Percentiles rank a stretch among this genome's conserved stretches.
phyloP scores from a whole-genome alignment of 2,113 vertebrate species.

The Xenopus laevis region DNA sequence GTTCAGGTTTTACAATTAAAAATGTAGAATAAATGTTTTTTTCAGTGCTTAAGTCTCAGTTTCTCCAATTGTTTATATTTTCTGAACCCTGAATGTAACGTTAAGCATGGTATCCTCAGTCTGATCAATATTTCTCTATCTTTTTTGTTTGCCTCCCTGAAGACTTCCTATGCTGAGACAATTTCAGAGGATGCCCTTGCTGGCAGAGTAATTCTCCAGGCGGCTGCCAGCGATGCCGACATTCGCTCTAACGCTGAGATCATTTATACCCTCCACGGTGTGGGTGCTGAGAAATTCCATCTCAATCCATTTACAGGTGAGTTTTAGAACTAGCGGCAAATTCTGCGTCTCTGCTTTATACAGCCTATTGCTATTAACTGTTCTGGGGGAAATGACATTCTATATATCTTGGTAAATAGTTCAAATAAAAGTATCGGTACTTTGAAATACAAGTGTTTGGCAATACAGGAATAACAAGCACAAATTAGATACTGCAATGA shows the following conservation, averaged over 20 bases:
- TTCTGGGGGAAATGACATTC: neutral
- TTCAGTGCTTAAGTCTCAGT: too few species aligned
- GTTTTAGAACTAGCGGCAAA: neutral
- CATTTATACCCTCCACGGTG: constrained; percentile 79
- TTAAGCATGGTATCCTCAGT: too few species aligned
- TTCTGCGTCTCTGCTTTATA: neutral
- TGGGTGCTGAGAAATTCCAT: constrained; percentile 82
- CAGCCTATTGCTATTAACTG: constrained; percentile 23
- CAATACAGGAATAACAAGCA: too few species aligned
- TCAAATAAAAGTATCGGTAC: too few species aligned
- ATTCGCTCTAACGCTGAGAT: constrained; percentile 94
- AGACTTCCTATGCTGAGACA: constrained; percentile 80
- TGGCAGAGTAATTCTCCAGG: constrained; percentile 83
- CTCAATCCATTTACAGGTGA: constrained; percentile 87
- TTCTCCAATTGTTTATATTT: too few species aligned
- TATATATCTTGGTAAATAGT: too few species aligned
- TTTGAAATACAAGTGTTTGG: too few species aligned
- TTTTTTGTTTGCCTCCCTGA: constrained; percentile 24
- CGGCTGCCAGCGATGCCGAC: constrained; percentile 86
- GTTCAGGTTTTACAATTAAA: too few species aligned
- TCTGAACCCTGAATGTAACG: too few species aligned
- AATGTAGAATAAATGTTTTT: too few species aligned
- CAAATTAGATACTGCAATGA: too few species aligned
- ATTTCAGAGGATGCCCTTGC: constrained; percentile 83
- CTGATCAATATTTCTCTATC: too few species aligned